Percentiles rank a stretch among this genome's conserved stretches.
Conservation (phyloP, 1,140 invertebrate species). For the Drosophila punjabiensis region DNA sequence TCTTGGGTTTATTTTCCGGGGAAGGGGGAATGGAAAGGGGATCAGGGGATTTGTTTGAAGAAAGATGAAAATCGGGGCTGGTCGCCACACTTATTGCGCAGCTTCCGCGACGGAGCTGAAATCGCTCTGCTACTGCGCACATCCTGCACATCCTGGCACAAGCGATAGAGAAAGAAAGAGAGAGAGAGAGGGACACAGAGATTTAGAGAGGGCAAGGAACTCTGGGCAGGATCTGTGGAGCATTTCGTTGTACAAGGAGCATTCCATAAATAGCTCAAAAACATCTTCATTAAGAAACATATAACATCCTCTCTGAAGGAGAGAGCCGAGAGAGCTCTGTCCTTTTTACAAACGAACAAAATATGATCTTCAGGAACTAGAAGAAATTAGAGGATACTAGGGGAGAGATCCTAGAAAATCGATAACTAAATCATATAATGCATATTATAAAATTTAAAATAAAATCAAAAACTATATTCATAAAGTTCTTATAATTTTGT, state of each 20-base stretch:
- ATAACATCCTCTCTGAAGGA: neutral
- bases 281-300: neutral
- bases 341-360: neutral
- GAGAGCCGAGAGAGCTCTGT: neutral
- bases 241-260: constrained; percentile 9
- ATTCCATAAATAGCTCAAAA: constrained; percentile 32
- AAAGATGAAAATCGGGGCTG: constrained; percentile 36
- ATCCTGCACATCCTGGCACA: constrained; percentile 27
- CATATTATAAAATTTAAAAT: neutral
- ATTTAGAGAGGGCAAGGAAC: constrained; percentile 29
- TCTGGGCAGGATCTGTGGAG: constrained; percentile 31
- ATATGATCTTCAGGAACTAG: neutral
- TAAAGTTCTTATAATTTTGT: too few species aligned
- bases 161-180: neutral
- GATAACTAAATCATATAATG: neutral
- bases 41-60: constrained; percentile 9
- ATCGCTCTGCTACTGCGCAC: constrained; percentile 60
- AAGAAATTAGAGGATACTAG: neutral
- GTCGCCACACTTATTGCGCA: constrained; percentile 77
- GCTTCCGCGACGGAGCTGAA: constrained; percentile 52
- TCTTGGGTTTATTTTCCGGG: too few species aligned
- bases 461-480: too few species aligned
- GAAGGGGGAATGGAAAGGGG: neutral
- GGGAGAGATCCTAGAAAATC: neutral
- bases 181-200: neutral